phyloP scores from a whole-genome alignment of 2,797 vertebrate species.

The Staurois parvus region DNA sequence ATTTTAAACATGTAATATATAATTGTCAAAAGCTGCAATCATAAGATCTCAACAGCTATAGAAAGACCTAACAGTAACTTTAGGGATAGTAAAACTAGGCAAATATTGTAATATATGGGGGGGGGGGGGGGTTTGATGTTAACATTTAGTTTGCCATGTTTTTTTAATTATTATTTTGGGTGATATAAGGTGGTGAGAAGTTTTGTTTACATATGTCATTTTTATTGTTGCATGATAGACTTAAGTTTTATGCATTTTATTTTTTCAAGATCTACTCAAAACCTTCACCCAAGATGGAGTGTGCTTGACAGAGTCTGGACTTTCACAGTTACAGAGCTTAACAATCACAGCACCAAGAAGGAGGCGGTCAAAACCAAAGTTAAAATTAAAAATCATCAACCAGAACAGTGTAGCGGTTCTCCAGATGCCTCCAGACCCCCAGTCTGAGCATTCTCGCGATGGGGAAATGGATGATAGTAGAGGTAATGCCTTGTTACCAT shows the following conservation, averaged over 20 bases:
- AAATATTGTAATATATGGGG: too few relatives aligned
- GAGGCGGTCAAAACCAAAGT: conserved; percentile 93
- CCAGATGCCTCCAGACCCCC: conserved; percentile 89
- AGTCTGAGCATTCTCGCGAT: conserved; percentile 90
- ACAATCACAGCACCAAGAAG: conserved; percentile 89
- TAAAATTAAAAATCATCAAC: conserved; percentile 98
- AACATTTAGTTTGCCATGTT: too few relatives aligned
- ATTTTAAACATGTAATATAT: too few relatives aligned
- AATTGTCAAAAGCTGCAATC: too few relatives aligned
- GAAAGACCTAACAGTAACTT: too few relatives aligned
- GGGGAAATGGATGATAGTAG: conserved; percentile 92
- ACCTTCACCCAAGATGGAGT: conserved; percentile 98
- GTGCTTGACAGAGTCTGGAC: conserved; percentile 95
- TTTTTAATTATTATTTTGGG: too few relatives aligned
- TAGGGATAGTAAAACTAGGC: too few relatives aligned
- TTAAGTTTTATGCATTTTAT: not conserved
- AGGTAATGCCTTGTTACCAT: conserved; percentile 75
- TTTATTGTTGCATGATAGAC: too few relatives aligned
- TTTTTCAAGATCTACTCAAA: conserved; percentile 85
- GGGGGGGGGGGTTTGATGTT: too few relatives aligned
- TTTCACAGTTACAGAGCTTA: conserved; percentile 96
- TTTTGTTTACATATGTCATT: too few relatives aligned
- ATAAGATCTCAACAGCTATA: too few relatives aligned
- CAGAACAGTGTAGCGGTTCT: conserved; percentile 98
- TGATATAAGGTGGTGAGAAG: too few relatives aligned